Percentiles rank a stretch among this genome's conserved stretches.
Conservation (phyloP, 2,888 invertebrate genomes). For the Lepidocyrtinus sp. region DNA sequence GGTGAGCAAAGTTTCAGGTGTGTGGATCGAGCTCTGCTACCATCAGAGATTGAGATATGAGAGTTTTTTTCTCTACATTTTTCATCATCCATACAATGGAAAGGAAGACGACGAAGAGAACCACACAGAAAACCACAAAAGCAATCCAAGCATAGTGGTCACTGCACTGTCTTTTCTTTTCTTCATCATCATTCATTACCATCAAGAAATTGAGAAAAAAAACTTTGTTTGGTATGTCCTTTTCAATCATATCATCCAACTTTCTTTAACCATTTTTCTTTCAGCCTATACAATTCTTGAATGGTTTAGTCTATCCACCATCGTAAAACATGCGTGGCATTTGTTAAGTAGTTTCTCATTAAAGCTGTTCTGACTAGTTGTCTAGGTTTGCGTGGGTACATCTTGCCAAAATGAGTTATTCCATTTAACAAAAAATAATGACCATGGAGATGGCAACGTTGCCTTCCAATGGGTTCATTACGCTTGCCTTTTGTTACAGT, state of each 20-base stretch:
- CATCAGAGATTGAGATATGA: conserved; percentile 32
- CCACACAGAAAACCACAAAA: conserved; percentile 34
- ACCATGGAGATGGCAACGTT: background rate
- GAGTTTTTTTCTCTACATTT: conserved; percentile 9
- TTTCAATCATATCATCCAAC: conserved; percentile 52
- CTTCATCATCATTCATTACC: conserved; percentile 58
- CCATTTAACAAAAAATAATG: conserved; percentile 6
- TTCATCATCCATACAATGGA: background rate
- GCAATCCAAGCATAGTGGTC: conserved; percentile 39
- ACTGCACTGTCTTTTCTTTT: conserved; percentile 42
- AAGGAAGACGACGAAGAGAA: background rate
- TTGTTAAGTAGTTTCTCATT: conserved; percentile 9
- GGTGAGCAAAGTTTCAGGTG: conserved; percentile 71
- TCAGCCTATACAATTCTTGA: background rate
- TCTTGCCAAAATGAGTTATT: conserved; percentile 7
- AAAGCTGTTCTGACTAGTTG: conserved; percentile 11
- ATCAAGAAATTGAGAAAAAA: conserved; percentile 53
- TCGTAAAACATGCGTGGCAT: conserved; percentile 1
- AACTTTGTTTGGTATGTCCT: conserved; percentile 44
- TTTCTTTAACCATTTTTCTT: background rate
- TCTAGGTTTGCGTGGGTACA: conserved; percentile 15
- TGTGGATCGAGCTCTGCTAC: conserved; percentile 66
- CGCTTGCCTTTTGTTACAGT: too few relatives aligned
- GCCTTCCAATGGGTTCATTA: too few relatives aligned
- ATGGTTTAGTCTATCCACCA: conserved; percentile 7